Conservation (phyloP, 2,113 vertebrate species). For the Callocephalon fimbriatum region DNA sequence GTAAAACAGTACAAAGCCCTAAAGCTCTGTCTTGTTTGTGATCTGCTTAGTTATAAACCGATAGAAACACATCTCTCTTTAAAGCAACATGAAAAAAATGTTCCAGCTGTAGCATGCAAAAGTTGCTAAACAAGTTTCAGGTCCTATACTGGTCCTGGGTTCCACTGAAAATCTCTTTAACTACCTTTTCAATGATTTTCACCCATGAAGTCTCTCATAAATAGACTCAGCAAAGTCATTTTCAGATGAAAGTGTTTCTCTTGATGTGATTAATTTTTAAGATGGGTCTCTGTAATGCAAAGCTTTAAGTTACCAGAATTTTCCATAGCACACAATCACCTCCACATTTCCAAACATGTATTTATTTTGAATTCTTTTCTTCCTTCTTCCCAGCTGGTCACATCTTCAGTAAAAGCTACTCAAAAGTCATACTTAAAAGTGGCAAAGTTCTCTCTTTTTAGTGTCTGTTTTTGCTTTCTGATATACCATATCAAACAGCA, state of each 20-base stretch:
- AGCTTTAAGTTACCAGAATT: conserved; percentile 17
- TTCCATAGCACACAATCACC: background rate
- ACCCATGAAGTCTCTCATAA: conserved; percentile 8
- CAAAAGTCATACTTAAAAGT: background rate
- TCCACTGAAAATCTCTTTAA: background rate
- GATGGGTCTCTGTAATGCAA: background rate
- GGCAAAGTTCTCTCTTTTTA: background rate
- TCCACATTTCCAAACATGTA: background rate
- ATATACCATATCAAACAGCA: background rate
- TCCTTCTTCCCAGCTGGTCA: background rate
- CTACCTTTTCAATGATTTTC: background rate
- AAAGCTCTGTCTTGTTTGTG: background rate
- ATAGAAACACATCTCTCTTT: background rate
- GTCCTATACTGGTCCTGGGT: background rate
- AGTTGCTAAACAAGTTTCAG: background rate
- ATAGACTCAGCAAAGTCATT: background rate
- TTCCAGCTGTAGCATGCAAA: background rate
- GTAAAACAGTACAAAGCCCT: background rate
- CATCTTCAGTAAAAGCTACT: background rate
- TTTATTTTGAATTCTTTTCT: background rate
- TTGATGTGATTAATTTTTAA: conserved; percentile 23
- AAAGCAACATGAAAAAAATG: background rate
- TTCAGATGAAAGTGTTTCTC: conserved; percentile 41
- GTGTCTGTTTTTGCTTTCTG: background rate
- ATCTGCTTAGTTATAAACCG: background rate